Evolutionary conservation across 2,113 vertebrate species (phyloP), one percentile per base, ranked within the genome.

Genomic region (Eulacestoma nigropectus): DNA sequence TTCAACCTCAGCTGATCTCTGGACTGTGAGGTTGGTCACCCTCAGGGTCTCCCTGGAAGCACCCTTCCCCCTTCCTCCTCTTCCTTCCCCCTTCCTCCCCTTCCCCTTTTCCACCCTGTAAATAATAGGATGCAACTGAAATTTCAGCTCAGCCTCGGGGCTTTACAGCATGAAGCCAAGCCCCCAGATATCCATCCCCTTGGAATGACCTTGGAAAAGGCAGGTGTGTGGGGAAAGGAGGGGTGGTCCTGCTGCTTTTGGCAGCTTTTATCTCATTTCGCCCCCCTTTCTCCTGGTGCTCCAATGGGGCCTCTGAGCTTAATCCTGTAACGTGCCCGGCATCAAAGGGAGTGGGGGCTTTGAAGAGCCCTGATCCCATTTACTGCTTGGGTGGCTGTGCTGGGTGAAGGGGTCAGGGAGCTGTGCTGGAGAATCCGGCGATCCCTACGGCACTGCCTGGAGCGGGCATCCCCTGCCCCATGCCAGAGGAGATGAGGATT

Each of bases 291-390:
- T 52, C 55, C 18, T 0, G 4, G 18, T 27, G 73, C 50, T 87
- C 73, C 77, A 44, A 0, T 1, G 26, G 56, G 64, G 64, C 90
- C 85, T 75, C 81, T 62, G 47, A 41, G 60, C 47, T 60, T 82
- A 93, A 95, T 95, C 78, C 88, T 1, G 0, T 87, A 81, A 87
- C 5, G 2, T 96, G 78, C 81, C 77, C 0, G 1, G 93, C 90
- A 89, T 94, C 93, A 92, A 89, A 92, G 87, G 55, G 44, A 84
- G 68, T n/a, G 27, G 68, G 80, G 77, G 23, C 87, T 91, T 95
- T 84, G 94, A 91, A 87, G 69, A 57, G 56, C 74, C 74, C 62
- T 84, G 70, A 95, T 95, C 94, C 85, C 88, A 29, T 93, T 95
- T 92, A 4, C n/a, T 96, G 93, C 89, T 69, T 56, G 89, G 83